phyloP scores from a whole-genome alignment of 1,140 invertebrate species.

The Platyscapa corneri region DNA sequence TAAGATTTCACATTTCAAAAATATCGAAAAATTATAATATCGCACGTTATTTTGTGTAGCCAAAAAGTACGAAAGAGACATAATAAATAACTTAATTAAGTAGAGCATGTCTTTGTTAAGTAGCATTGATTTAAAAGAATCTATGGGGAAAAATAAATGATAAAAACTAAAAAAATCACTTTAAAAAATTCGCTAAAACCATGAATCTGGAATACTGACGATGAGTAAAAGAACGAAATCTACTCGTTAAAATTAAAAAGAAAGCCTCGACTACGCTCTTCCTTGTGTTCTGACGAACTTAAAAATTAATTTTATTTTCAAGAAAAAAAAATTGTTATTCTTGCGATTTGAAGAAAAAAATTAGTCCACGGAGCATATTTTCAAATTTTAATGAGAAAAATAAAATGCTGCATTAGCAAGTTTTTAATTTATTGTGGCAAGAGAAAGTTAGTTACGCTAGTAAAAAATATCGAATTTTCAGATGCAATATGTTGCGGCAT shows the following conservation, averaged over 20 bases:
- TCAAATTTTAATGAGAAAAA: background rate
- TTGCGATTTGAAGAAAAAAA: background rate
- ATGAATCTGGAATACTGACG: conserved; percentile 72
- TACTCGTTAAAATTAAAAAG: conserved; percentile 37
- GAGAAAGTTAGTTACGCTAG: background rate
- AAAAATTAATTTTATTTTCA: background rate
- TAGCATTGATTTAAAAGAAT: conserved; percentile 34
- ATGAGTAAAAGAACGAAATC: conserved; percentile 28
- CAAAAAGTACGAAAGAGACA: conserved; percentile 21
- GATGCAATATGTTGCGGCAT: background rate
- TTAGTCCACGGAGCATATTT: background rate
- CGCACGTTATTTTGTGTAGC: background rate
- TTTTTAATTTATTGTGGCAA: background rate
- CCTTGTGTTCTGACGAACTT: background rate
- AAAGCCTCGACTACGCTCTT: conserved; percentile 38
- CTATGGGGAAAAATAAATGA: conserved; percentile 38
- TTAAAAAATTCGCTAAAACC: conserved; percentile 62
- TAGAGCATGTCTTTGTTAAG: conserved; percentile 45
- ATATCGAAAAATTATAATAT: background rate
- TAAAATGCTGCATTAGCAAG: background rate
- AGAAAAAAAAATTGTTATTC: background rate
- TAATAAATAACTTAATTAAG: conserved; percentile 33
- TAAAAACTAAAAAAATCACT: conserved; percentile 62
- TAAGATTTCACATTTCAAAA: background rate
- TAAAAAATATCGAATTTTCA: background rate